Evolutionary conservation across 2,113 vertebrate genomes (phyloP).

Genomic region (Tragelaphus strepsiceros): DNA sequence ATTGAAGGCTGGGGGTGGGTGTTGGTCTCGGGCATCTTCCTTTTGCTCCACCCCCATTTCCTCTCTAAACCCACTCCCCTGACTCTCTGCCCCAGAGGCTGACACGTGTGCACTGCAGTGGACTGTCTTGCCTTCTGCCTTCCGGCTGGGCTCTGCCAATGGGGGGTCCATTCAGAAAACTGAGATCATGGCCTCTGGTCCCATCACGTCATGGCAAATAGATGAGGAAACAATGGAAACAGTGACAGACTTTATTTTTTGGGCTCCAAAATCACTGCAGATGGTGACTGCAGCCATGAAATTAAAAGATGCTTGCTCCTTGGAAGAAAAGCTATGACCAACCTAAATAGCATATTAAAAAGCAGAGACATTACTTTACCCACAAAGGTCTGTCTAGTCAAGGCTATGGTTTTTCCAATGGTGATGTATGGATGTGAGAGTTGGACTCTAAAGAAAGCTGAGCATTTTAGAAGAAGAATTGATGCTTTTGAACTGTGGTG

Average conservation of each 20-base stretch:
- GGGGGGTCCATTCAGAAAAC: background rate
- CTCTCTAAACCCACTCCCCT: background rate
- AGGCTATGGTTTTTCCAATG: background rate
- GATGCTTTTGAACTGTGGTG: background rate
- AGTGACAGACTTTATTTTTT: background rate
- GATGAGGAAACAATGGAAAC: background rate
- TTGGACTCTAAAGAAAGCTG: background rate
- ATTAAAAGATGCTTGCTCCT: background rate
- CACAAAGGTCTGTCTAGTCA: background rate
- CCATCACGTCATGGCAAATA: background rate
- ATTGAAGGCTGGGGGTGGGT: background rate
- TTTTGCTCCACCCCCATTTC: accelerated
- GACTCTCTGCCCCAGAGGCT: background rate
- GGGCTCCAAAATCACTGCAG: background rate
- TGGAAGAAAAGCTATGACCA: background rate
- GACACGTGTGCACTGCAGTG: accelerated
- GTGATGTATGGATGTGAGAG: background rate
- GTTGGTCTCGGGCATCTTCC: background rate
- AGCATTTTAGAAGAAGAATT: background rate
- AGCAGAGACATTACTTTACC: background rate
- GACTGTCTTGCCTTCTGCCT: background rate
- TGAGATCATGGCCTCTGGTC: background rate
- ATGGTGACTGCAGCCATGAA: background rate
- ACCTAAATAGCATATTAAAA: background rate
- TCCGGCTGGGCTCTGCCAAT: background rate